These are phyloP conservation scores for Stichodactyla mertensii DNA, from an alignment of 64 coral and sea anemone genomes.

Conservation along the genomic window DNA sequence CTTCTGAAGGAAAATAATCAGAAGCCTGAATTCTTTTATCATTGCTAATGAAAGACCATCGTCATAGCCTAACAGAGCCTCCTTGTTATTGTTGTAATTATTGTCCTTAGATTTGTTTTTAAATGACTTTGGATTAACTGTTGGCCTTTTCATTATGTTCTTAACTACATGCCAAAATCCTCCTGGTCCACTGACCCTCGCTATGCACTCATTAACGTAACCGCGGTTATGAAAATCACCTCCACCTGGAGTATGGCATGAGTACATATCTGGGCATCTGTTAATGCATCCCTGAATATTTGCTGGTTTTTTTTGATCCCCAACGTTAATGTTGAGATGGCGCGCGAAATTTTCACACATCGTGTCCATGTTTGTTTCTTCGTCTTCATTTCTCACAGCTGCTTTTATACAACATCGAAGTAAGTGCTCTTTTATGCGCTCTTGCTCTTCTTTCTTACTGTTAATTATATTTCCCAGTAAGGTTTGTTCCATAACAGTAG, in stretches of 20 bases:
- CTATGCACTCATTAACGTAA: slow-evolving; percentile 46
- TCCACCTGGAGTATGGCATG: slow-evolving; percentile 23
- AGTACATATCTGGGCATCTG: slow-evolving; percentile 32
- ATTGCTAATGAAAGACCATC: slow-evolving; percentile 59
- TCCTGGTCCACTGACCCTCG: slow-evolving; percentile 30
- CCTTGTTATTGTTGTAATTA: slow-evolving; percentile 38
- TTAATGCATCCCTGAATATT: too few relatives aligned
- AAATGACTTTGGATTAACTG: slow-evolving; percentile 38
- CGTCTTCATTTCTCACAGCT: neutral
- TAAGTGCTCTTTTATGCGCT: neutral
- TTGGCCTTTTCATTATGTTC: slow-evolving; percentile 51
- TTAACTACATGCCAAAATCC: slow-evolving; percentile 39
- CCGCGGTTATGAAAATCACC: slow-evolving; percentile 24
- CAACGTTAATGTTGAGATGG: slow-evolving; percentile 35
- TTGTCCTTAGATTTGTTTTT: slow-evolving; percentile 55
- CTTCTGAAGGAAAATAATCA: neutral
- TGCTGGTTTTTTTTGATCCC: slow-evolving; percentile 38
- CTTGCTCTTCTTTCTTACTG: neutral
- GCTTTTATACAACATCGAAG: neutral
- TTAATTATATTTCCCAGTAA: neutral
- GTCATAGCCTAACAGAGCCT: slow-evolving; percentile 44
- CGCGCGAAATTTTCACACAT: slow-evolving; percentile 4
- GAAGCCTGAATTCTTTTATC: slow-evolving; percentile 20
- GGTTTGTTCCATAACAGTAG: too few relatives aligned
- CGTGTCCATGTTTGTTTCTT: neutral